Conservation (phyloP, 2,113 vertebrate genomes). For the Centropristis striata region DNA sequence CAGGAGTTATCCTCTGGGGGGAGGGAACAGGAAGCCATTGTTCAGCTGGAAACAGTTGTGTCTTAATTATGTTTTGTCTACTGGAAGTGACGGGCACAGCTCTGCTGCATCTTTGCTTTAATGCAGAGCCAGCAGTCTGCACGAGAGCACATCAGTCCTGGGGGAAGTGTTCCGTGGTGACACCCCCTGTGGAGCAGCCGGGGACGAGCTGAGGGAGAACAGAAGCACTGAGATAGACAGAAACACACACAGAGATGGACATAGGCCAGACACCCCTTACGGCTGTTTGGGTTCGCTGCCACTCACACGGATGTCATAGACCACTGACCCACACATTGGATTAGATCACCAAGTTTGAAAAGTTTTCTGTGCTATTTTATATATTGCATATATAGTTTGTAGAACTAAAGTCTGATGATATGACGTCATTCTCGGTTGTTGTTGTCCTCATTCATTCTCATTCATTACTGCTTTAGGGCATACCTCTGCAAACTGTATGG, state of each 20-base stretch:
- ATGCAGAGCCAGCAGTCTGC: slow-evolving; percentile 64
- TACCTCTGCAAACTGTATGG: too few species aligned
- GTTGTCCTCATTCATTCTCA: background rate
- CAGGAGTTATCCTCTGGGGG: background rate
- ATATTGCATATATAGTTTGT: background rate
- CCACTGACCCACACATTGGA: slow-evolving; percentile 22
- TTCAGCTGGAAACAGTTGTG: slow-evolving; percentile 38
- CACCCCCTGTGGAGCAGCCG: slow-evolving; percentile 42
- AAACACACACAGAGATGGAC: slow-evolving; percentile 55
- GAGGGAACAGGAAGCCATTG: background rate
- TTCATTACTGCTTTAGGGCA: background rate
- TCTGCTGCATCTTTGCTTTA: slow-evolving; percentile 26
- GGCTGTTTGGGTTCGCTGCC: slow-evolving; percentile 66
- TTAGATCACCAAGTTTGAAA: slow-evolving; percentile 15
- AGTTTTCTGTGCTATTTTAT: background rate
- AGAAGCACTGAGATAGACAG: slow-evolving; percentile 45
- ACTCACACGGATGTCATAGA: slow-evolving; percentile 33
- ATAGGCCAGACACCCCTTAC: slow-evolving; percentile 56
- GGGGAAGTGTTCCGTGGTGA: slow-evolving; percentile 44
- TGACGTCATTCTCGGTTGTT: background rate
- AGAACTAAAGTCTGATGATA: background rate
- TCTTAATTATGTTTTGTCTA: slow-evolving; percentile 51
- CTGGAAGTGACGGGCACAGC: slow-evolving; percentile 39
- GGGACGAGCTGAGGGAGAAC: background rate
- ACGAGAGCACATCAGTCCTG: slow-evolving; percentile 53